Conservation (phyloP, 2,113 vertebrate genomes). For the Sphyrna mokarran region DNA sequence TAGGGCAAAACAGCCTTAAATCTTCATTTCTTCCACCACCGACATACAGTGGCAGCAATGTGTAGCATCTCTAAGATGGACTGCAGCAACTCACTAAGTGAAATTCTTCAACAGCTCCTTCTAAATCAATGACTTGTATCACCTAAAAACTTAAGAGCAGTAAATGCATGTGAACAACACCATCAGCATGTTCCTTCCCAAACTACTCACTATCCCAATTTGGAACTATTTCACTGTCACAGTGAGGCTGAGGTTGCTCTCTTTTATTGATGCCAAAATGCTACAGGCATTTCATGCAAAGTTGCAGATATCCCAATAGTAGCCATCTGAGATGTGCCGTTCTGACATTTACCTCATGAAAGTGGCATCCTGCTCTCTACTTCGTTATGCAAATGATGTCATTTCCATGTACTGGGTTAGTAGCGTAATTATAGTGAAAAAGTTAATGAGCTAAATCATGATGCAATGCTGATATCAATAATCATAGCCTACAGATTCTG, state of each 20-base stretch:
- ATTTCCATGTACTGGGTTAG: no score
- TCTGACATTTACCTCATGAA: background rate
- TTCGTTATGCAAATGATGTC: background rate
- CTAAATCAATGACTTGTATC: background rate
- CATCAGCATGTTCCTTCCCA: background rate
- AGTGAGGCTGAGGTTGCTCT: background rate
- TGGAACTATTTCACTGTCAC: background rate
- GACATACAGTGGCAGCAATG: background rate
- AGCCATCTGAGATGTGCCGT: background rate
- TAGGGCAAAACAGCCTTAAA: no score
- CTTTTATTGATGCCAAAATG: background rate
- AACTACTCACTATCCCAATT: background rate
- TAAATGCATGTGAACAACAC: background rate
- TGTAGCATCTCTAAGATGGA: background rate
- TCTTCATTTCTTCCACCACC: no score
- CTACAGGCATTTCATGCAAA: background rate
- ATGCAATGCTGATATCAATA: no score
- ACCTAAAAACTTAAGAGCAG: background rate
- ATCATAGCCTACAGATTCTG: no score
- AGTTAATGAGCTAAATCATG: no score
- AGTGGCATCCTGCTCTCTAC: background rate
- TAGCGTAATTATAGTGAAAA: no score
- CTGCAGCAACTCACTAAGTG: background rate
- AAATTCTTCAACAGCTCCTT: background rate
- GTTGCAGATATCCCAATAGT: background rate